phyloP scores from a whole-genome alignment of 1,140 invertebrate genomes.

The Conus ventricosus region DNA sequence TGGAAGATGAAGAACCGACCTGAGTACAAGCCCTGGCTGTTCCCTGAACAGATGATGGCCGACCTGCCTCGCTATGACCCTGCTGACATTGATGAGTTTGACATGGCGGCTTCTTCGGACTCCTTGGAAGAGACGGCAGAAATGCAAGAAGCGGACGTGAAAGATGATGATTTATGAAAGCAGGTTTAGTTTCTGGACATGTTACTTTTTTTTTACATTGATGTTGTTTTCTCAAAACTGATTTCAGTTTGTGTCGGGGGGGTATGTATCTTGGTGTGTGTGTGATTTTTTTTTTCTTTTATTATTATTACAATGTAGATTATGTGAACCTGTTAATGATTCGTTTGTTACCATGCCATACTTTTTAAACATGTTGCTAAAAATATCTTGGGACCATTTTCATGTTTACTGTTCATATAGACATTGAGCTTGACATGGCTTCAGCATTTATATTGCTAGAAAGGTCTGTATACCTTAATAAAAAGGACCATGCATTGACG shows the following conservation, averaged over 20 bases:
- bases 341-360: too few relatives aligned
- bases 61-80: slow-evolving; percentile 58
- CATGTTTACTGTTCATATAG: too few relatives aligned
- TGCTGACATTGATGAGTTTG: slow-evolving; percentile 53
- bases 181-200: background rate
- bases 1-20: slow-evolving; percentile 89
- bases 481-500: too few relatives aligned
- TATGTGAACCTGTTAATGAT: too few relatives aligned
- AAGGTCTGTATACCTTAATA: too few relatives aligned
- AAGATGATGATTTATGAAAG: slow-evolving; percentile 50
- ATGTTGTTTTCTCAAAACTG: background rate
- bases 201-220: background rate
- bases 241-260: background rate
- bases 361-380: too few relatives aligned
- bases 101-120: slow-evolving; percentile 49
- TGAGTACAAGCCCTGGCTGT: slow-evolving; percentile 88
- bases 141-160: slow-evolving; percentile 61
- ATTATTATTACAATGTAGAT: too few relatives aligned
- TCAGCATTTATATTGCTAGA: too few relatives aligned
- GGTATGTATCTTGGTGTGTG: too few relatives aligned
- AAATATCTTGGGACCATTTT: too few relatives aligned
- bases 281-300: background rate
- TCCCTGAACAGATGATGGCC: slow-evolving; percentile 85
- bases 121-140: slow-evolving; percentile 54
- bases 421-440: too few relatives aligned